A percentile compares a stretch with the other conserved stretches of the same genome.
These are phyloP conservation scores for Epinotia bilunana DNA, from an alignment of 2,888 invertebrate genomes.

Conservation along the genomic window DNA sequence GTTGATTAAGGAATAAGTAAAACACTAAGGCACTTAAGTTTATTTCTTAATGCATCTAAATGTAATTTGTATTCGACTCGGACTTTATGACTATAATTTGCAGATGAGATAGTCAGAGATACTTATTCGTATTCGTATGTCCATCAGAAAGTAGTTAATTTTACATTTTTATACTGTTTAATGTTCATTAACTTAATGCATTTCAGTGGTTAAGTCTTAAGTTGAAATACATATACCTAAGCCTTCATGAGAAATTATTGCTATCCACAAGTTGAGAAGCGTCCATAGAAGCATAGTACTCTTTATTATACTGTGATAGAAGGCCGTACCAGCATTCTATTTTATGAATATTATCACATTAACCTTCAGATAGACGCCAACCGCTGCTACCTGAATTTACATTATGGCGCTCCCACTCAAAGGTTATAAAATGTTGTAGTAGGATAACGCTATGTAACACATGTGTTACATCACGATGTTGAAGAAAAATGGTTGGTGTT, in stretches of 20 bases:
- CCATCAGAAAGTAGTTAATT: conserved; percentile 7
- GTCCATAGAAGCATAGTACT: too few relatives aligned
- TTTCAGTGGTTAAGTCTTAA: neutral
- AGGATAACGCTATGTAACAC: too few relatives aligned
- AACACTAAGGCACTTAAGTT: conserved; percentile 35
- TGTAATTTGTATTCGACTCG: conserved; percentile 30
- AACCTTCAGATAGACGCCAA: neutral
- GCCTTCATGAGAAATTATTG: neutral
- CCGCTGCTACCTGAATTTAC: neutral
- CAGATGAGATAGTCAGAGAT: conserved; percentile 27
- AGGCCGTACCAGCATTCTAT: neutral
- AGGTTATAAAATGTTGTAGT: too few relatives aligned
- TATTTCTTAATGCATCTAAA: conserved; percentile 38
- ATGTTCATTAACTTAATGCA: conserved; percentile 22
- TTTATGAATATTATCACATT: neutral
- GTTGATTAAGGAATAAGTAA: conserved; percentile 25
- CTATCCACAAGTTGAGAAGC: neutral
- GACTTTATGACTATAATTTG: conserved; percentile 30
- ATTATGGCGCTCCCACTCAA: neutral
- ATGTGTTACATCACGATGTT: too few relatives aligned
- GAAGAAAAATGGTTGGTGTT: too few relatives aligned
- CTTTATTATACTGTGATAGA: too few relatives aligned
- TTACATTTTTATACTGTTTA: conserved; percentile 20
- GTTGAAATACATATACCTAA: neutral
- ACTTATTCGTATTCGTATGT: conserved; percentile 17